Conservation (phyloP, 1,140 invertebrate genomes). For the Phymorhynchus buccinoides region DNA sequence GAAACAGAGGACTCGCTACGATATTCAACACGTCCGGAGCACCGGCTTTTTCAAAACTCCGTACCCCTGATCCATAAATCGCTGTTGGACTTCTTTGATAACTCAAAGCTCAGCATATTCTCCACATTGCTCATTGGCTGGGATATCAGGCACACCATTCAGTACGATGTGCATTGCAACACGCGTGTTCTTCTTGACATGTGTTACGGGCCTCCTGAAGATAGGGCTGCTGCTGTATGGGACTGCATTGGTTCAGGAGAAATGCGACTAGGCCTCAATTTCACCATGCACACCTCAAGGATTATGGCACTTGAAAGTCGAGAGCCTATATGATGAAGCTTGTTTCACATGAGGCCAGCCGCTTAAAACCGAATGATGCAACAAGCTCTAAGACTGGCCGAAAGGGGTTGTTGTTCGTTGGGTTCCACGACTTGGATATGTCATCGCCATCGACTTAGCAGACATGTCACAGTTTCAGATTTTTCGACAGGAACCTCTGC, state of each 20-base stretch:
- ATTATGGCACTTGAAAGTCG: neutral
- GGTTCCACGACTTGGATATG: neutral
- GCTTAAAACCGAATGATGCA: neutral
- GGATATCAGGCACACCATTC: neutral
- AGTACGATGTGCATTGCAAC: too few species aligned
- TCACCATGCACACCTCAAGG: neutral
- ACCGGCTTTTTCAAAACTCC: constrained; percentile 11
- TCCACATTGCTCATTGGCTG: constrained; percentile 19
- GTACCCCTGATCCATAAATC: neutral
- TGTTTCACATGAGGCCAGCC: neutral
- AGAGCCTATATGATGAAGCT: neutral
- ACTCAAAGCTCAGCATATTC: neutral
- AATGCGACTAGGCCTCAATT: neutral
- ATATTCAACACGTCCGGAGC: constrained; percentile 34
- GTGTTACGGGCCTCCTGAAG: neutral
- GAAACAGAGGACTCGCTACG: neutral
- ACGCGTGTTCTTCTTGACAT: neutral
- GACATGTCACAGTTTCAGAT: neutral
- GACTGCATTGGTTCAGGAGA: neutral
- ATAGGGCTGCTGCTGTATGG: neutral
- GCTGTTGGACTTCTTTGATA: too few species aligned
- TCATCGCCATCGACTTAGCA: neutral
- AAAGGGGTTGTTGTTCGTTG: neutral
- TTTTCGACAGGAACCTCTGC: neutral
- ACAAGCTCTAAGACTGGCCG: neutral